phyloP scores from a whole-genome alignment of 1,140 invertebrate genomes.

The Dermatophagoides farinae region DNA sequence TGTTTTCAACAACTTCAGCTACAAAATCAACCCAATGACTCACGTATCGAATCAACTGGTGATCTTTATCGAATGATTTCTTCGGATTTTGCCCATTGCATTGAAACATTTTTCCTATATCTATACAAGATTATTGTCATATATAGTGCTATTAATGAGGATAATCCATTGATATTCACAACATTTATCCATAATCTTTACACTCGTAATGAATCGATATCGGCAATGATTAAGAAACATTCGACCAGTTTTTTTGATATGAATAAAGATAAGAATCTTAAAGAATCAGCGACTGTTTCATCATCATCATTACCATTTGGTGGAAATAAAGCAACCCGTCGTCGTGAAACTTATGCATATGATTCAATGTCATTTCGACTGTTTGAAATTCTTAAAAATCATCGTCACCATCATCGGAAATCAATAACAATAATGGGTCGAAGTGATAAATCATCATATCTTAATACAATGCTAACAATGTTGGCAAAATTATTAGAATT shows the following conservation, averaged over 20 bases:
- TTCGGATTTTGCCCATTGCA: background rate
- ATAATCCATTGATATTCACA: background rate
- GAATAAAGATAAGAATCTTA: background rate
- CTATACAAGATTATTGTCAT: constrained; percentile 6
- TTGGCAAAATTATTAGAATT: constrained; percentile 56
- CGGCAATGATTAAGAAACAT: background rate
- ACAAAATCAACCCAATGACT: background rate
- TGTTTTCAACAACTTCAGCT: background rate
- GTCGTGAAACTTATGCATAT: background rate
- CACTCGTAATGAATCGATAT: background rate
- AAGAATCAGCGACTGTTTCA: background rate
- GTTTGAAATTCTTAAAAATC: constrained; percentile 6
- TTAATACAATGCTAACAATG: constrained; percentile 41
- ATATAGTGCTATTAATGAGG: constrained; percentile 6
- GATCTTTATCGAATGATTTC: background rate
- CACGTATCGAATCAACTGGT: background rate
- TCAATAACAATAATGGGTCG: constrained; percentile 5
- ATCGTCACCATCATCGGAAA: background rate
- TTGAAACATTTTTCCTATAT: background rate
- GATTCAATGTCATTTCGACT: constrained; percentile 2
- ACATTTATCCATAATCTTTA: constrained; percentile 5
- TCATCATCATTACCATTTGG: background rate
- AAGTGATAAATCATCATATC: constrained; percentile 42
- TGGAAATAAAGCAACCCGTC: background rate
- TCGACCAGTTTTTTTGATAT: background rate